Conservation (phyloP, 2,113 vertebrate genomes). For the Saguinus midas region DNA sequence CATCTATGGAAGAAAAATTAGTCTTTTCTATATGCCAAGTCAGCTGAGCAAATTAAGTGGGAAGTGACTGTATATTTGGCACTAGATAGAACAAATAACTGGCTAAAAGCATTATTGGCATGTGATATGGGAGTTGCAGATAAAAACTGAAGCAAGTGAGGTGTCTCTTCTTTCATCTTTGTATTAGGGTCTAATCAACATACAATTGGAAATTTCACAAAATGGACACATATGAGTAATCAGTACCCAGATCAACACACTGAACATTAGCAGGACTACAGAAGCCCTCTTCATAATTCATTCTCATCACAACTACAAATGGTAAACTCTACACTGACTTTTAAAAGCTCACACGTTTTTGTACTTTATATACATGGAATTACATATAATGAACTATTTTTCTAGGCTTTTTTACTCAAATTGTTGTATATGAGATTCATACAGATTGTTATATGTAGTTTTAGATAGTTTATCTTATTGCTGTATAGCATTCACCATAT, state of each 20-base stretch:
- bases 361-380: background rate
- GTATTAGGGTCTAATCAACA: background rate
- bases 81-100: background rate
- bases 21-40: background rate
- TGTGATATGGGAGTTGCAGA: background rate
- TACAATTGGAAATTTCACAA: background rate
- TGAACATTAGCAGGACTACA: background rate
- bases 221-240: background rate
- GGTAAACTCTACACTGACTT: background rate
- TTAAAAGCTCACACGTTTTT: background rate
- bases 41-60: background rate
- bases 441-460: background rate
- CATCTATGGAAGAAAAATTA: background rate
- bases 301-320: background rate
- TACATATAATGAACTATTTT: background rate
- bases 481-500: background rate
- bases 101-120: background rate
- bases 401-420: background rate
- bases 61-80: background rate
- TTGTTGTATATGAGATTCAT: background rate
- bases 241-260: background rate
- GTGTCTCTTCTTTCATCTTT: background rate
- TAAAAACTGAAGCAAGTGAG: background rate
- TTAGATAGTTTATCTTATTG: background rate
- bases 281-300: background rate